Evolutionary conservation across 2,113 vertebrate species (phyloP), one percentile per base, ranked within the genome.

Genomic region (Aspiorhynchus laticeps): DNA sequence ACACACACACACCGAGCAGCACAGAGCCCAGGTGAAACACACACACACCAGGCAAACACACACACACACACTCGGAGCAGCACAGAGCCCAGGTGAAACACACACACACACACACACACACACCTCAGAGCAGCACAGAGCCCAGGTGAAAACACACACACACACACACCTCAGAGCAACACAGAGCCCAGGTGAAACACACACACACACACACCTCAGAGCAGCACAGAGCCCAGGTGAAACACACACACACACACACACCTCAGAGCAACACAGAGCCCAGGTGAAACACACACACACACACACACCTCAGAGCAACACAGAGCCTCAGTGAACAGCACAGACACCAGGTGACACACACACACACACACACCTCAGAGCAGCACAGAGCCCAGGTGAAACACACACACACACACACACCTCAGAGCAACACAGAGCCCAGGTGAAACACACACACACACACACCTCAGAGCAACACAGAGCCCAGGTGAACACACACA

Each of bases 131-230:
- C n/a, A n/a, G n/a, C n/a, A n/a, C n/a, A n/a, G n/a, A 48, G 38
- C 33, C 33, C 33, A 33, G 33, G 33, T 33, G 33, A 53, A 1
- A n/a, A n/a, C n/a, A 10, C 56, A n/a, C 56, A 61, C 46, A 87
- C 88, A 73, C 88, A 89, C 86, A 74, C 88, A 56, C 76, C 88
- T 74, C 88, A 89, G 85, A 87, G 80, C 84, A 80, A 41, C 86
- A 88, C 74, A 5, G 88, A 86, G 74, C 46, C 51, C 38, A 75
- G 86, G 88, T 86, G 43, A 73, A 43, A 53, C 24, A 76, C 26
- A n/a, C n/a, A n/a, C n/a, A n/a, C n/a, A 88, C 26, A 26, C 33
- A n/a, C n/a, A n/a, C n/a, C n/a, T n/a, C n/a, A n/a, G n/a, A n/a
- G n/a, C n/a, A n/a, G n/a, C n/a, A n/a, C n/a, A n/a, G n/a, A 48